Conservation (phyloP, 64 coral and sea anemone genomes). For the Acropora tenuis region DNA sequence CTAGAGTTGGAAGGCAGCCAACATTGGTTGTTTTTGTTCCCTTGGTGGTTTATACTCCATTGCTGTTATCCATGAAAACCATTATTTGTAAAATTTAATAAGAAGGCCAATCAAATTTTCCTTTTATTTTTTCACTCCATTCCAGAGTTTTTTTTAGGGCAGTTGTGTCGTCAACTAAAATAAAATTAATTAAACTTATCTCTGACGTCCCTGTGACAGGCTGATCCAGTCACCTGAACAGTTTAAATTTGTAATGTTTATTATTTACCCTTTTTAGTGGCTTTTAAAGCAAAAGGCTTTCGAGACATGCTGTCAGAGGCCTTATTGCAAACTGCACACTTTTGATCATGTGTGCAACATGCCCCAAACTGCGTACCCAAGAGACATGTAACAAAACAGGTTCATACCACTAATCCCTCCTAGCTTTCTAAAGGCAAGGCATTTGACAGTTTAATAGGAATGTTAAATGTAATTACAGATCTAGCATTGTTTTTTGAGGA, state of each 20-base stretch:
- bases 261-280: neutral
- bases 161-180: neutral
- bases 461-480: neutral
- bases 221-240: neutral
- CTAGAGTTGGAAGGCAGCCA: neutral
- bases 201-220: neutral
- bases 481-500: neutral
- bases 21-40: neutral
- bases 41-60: neutral
- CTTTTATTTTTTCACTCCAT: neutral
- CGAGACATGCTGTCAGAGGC: neutral
- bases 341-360: neutral
- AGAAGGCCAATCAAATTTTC: neutral
- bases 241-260: neutral
- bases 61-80: neutral
- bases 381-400: neutral
- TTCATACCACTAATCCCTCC: constrained; percentile 4
- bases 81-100: neutral
- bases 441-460: neutral
- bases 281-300: neutral
- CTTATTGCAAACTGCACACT: neutral
- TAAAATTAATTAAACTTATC: neutral
- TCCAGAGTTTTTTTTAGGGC: neutral
- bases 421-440: neutral
- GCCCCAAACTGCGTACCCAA: neutral